Evolutionary conservation across 2,797 vertebrate genomes (phyloP), one percentile per base, ranked within the genome.

Genomic region (Anisognathus igniventris): DNA sequence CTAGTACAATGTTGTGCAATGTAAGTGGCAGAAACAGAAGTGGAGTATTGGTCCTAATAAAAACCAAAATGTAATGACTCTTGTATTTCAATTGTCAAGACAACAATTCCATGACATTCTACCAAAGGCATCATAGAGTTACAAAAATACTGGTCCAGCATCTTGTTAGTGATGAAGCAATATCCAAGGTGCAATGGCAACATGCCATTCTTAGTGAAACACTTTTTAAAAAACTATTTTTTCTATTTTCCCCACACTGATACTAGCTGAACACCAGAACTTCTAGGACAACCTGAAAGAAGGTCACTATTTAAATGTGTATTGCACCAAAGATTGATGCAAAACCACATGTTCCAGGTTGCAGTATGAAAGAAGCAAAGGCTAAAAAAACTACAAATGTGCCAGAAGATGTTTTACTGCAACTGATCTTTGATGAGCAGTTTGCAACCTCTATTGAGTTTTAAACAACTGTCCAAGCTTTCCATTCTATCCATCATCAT

Each of bases 131-230:
- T 74, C 87, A 82, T 89, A 95, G 30, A 92, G 85, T 89, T 93
- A 90, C 62, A 83, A 80, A 93, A 91, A 91, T 90, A 91, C 86
- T 72, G 54, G 83, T 93, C 77, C 73, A 92, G 95, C 93, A 95
- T 95, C 88, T 95, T 86, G 91, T 96, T 95, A 93, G 91, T 93
- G 91, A 94, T 95, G 92, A 97, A 96, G 92, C 96, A 90, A 96
- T 95, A 95, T 84, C 92, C 66, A 85, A 90, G 84, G 92, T 64
- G 72, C 86, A 93, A 95, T 77, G 93, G 71, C 79, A 61, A 91
- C 14, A 1, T 60, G 86, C 73, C 60, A 85, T 94, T 92, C 88
- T 81, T 85, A 78, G 92, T 94, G 82, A 96, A 96, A 81, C 95
- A 90, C 18, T 91, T 86, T 64, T 96, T 89, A 79, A 60, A 86